phyloP scores from a whole-genome alignment of 2,113 vertebrate genomes.

The Opisthocomus hoazin region DNA sequence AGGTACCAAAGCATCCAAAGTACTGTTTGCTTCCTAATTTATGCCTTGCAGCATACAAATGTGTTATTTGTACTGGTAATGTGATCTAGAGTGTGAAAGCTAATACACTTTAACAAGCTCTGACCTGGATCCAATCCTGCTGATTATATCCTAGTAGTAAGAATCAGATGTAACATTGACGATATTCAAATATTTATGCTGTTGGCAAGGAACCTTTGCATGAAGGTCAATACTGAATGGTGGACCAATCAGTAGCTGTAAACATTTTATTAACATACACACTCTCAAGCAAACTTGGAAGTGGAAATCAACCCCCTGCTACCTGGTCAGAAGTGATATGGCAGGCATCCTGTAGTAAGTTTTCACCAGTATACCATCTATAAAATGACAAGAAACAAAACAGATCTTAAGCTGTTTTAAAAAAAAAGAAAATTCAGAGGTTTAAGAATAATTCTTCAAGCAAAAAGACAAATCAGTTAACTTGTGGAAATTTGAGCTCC shows the following conservation, averaged over 20 bases:
- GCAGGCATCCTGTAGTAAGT: background rate
- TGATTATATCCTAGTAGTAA: background rate
- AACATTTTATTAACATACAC: background rate
- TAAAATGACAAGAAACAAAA: background rate
- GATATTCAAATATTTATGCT: background rate
- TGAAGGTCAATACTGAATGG: background rate
- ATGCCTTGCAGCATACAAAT: background rate
- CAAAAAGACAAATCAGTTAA: background rate
- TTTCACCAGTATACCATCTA: background rate
- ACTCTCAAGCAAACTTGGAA: background rate
- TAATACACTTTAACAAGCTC: background rate
- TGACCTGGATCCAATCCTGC: background rate
- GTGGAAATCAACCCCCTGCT: background rate
- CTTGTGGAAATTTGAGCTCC: background rate
- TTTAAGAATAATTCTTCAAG: background rate
- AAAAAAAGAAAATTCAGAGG: background rate
- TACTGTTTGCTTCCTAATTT: background rate
- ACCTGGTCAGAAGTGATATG: background rate
- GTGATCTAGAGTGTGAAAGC: background rate
- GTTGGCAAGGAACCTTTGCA: background rate
- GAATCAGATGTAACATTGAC: background rate
- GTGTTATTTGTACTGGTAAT: background rate
- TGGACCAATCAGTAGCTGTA: background rate
- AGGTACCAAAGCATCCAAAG: background rate
- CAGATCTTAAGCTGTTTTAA: accelerated